phyloP scores from a whole-genome alignment of 2,113 vertebrate species.

The Spermophilus dauricus region DNA sequence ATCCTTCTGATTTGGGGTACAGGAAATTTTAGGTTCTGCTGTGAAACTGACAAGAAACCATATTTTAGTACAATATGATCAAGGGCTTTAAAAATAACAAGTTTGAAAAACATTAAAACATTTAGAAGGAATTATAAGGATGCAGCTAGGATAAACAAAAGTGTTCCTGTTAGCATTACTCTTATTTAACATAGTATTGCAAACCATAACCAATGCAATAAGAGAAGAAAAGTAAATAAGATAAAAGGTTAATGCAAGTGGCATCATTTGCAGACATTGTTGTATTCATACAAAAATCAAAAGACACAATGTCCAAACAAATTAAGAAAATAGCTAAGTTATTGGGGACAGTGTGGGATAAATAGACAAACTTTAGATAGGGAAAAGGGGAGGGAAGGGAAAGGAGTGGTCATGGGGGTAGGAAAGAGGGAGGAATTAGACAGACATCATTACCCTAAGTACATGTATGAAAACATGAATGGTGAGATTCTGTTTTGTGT shows the following conservation, averaged over 20 bases:
- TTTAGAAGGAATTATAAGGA: not conserved
- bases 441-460: no score
- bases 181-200: not conserved
- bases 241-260: not conserved
- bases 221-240: not conserved
- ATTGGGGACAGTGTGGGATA: no score
- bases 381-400: no score
- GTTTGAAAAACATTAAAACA: not conserved
- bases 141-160: not conserved
- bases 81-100: not conserved
- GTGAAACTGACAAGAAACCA: not conserved
- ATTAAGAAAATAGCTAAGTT: not conserved
- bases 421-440: no score
- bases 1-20: not conserved
- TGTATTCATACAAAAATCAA: not conserved
- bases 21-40: not conserved
- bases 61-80: not conserved
- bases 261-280: not conserved
- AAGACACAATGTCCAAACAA: not conserved
- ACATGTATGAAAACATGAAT: no score
- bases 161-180: not conserved
- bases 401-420: no score
- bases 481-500: no score
- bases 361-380: no score
- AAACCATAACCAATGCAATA: not conserved